phyloP scores from a whole-genome alignment of 2,113 vertebrate genomes.

The Chaetura pelagica region DNA sequence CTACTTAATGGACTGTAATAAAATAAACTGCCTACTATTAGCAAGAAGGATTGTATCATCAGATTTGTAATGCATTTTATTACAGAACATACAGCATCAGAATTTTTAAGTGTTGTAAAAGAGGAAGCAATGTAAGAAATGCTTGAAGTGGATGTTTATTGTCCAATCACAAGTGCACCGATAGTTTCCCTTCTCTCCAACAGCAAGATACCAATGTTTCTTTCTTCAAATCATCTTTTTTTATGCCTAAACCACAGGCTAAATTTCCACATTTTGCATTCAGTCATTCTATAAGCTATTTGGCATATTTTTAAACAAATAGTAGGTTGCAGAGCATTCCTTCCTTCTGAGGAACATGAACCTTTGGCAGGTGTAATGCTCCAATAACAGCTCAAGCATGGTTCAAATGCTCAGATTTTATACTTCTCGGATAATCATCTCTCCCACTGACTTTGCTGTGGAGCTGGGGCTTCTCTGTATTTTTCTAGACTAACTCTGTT shows the following conservation, averaged over 20 bases:
- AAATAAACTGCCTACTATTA: conserved; percentile 46
- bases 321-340: background rate
- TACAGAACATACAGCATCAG: conserved; percentile 15
- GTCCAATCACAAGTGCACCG: background rate
- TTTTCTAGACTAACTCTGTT: background rate
- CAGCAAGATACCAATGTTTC: background rate
- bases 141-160: background rate
- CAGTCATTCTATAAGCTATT: background rate
- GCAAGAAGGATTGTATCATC: conserved; percentile 21
- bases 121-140: background rate
- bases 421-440: background rate
- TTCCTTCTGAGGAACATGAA: background rate
- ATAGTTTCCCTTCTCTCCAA: background rate
- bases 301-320: background rate
- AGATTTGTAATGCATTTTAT: conserved; percentile 44
- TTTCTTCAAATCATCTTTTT: background rate
- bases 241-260: background rate
- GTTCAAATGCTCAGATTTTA: background rate
- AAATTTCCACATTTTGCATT: background rate
- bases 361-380: background rate
- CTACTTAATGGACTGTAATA: conserved; percentile 52
- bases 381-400: background rate
- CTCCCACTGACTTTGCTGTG: background rate
- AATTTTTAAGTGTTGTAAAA: conserved; percentile 18
- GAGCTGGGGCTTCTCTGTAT: background rate